Evolutionary conservation across 2,113 vertebrate species (phyloP).

Genomic region (Actenoides lindsayi): DNA sequence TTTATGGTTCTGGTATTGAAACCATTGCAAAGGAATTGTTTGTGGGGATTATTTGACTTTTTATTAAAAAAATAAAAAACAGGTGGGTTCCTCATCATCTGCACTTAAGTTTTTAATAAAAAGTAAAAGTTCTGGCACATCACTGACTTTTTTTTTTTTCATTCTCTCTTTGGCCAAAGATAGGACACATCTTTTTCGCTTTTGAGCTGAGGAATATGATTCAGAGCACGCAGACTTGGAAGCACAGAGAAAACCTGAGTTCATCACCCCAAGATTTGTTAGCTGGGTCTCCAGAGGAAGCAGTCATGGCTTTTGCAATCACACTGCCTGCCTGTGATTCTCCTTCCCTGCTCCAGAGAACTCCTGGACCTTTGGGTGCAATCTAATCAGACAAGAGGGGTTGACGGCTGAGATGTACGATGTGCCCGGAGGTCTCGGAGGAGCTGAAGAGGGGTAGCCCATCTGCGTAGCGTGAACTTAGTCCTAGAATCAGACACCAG

Average conservation of each 20-base stretch:
- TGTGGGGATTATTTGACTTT: conserved; percentile 59
- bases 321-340: not conserved
- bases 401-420: not conserved
- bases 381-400: not conserved
- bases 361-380: not conserved
- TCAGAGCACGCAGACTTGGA: not conserved
- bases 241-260: not conserved
- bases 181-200: not conserved
- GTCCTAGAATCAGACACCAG: not conserved
- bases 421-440: not conserved
- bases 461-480: accelerated
- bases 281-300: not conserved
- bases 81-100: conserved; percentile 16
- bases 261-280: not conserved
- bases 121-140: conserved; percentile 63
- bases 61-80: conserved; percentile 61
- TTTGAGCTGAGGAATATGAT: not conserved
- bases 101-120: conserved; percentile 60
- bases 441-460: not conserved
- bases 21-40: conserved; percentile 29
- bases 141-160: not conserved
- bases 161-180: not conserved
- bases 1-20: conserved; percentile 31
- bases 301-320: not conserved
- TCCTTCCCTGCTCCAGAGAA: not conserved